phyloP scores from a whole-genome alignment of 2,888 invertebrate species.

The Tipula confusa region DNA sequence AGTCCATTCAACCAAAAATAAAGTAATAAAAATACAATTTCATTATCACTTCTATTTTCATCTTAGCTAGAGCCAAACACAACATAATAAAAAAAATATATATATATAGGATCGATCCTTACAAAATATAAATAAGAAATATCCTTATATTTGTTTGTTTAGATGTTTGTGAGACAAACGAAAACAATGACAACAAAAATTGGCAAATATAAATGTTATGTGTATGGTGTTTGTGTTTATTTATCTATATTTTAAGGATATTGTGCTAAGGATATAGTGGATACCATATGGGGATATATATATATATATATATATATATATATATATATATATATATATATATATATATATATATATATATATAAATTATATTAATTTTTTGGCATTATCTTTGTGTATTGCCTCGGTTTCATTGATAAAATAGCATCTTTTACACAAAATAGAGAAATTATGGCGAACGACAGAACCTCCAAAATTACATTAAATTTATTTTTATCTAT shows the following conservation, averaged over 20 bases:
- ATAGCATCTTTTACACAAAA: background rate
- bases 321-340: too few relatives aligned
- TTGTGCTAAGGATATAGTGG: background rate
- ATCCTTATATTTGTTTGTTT: background rate
- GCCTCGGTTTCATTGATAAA: background rate
- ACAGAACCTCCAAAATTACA: background rate
- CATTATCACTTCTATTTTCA: constrained; percentile 12
- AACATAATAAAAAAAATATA: background rate
- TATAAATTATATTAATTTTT: constrained; percentile 15
- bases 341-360: too few relatives aligned
- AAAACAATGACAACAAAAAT: background rate
- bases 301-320: too few relatives aligned
- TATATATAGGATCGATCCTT: background rate
- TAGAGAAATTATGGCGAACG: background rate
- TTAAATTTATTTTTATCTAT: background rate
- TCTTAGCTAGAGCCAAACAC: background rate
- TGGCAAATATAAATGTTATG: background rate
- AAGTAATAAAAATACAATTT: constrained; percentile 20
- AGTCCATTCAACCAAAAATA: background rate
- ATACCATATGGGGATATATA: background rate
- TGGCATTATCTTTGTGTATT: background rate
- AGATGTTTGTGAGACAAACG: background rate
- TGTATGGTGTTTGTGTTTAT: background rate
- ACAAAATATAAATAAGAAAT: background rate
- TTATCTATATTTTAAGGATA: background rate